Base-by-base conservation (phyloP, 2,888 invertebrate genomes). In the Bedellia somnulentella region DNA sequence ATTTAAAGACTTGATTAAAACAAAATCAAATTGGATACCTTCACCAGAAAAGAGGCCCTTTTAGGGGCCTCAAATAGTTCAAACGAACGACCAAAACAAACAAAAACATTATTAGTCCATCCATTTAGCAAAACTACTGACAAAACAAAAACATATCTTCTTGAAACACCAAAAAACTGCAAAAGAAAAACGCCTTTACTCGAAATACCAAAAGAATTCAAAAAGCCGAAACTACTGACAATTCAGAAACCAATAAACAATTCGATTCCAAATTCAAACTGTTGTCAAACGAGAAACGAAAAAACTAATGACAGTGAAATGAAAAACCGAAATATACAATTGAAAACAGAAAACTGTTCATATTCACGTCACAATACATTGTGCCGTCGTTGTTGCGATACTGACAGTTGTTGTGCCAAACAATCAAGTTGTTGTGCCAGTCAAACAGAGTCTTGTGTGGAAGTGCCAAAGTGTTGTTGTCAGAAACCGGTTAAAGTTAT, bases 11-110 rank as follows among this genome's bases (percentile, higher is more conserved):
- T 27, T 29, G 26, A 32, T 15, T 24, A 16, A 22, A 12, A 6
- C 3, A 28, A 32, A 46, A 64, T 51, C 73, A 73, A 59, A 60
- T 71, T 73, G 73, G 73, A 64, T 71, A 35, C 62, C 43, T 46
- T 34, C 50, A 46, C 47, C 4, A 18, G 33, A 1, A 22, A 37
- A 24, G 59, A 55, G 71, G 71, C 73, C 73, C 58, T 59, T 1
- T 32, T 42, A 37, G 52, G 68, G 58, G 66, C 62, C 57, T 61
- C 60, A 49, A 34, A 27, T n/a, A 22, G 5, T 24, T 8, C 30
- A 31, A 32, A 31, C 31, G 3, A 16, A 36, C 27, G 46, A 36
- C 8, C 37, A 47, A 36, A 35, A 35, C 8, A 11, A 1, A 32
- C 58, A 0, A 68, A 62, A 46, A 71, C 71, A 0, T 30, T 70